A percentile compares a stretch with the other conserved stretches of the same genome.
phyloP scores from a whole-genome alignment of 2,797 vertebrate species.

The Enteromius paludinosus region DNA sequence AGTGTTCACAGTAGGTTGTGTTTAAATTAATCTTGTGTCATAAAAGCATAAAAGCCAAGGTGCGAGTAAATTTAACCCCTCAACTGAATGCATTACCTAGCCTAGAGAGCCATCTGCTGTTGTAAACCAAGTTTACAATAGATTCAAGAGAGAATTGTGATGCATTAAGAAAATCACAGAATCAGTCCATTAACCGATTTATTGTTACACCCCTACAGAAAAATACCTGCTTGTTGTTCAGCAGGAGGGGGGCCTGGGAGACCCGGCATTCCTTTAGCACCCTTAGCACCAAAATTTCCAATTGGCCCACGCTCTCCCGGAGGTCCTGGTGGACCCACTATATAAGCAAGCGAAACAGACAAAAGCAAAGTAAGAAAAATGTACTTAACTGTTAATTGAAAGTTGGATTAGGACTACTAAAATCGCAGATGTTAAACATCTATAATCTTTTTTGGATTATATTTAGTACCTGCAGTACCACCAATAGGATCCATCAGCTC shows the following conservation, averaged over 20 bases:
- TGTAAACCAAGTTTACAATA: too few species aligned
- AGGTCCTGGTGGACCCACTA: conserved; percentile 48
- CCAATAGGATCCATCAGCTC: conserved; percentile 56
- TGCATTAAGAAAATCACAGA: too few species aligned
- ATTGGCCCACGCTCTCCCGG: conserved; percentile 48
- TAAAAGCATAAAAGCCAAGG: too few species aligned
- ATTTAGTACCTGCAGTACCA: conserved; percentile 62
- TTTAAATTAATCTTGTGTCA: too few species aligned
- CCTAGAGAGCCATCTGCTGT: too few species aligned
- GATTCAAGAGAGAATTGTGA: too few species aligned
- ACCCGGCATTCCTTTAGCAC: conserved; percentile 51
- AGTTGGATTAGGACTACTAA: neutral
- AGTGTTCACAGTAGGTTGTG: too few species aligned
- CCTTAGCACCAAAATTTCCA: conserved; percentile 33
- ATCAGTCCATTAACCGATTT: too few species aligned
- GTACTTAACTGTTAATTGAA: neutral
- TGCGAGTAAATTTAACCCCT: too few species aligned
- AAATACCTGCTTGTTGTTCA: conserved; percentile 35
- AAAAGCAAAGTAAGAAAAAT: neutral
- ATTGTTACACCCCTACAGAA: too few species aligned
- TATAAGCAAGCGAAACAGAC: conserved; percentile 9
- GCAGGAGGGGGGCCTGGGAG: conserved; percentile 25
- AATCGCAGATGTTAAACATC: neutral
- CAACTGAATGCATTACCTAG: too few species aligned
- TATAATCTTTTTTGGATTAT: neutral